Conservation (phyloP, 2,113 vertebrate species). For the Cyrtonyx montezumae region DNA sequence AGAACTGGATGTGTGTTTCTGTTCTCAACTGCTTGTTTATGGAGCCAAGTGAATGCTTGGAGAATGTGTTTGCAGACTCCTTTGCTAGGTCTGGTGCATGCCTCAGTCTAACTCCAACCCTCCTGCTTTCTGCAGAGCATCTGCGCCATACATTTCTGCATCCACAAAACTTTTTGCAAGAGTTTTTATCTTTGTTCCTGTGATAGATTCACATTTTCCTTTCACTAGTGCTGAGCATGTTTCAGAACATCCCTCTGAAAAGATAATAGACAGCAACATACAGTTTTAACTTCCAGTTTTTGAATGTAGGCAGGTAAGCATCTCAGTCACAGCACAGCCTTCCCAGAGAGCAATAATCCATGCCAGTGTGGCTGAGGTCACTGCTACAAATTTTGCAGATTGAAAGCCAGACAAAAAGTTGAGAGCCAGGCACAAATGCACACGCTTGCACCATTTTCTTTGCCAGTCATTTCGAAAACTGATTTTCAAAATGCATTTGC, state of each 20-base stretch:
- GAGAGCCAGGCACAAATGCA: background rate
- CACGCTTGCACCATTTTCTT: background rate
- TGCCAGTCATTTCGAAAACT: conserved; percentile 15
- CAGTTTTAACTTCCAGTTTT: background rate
- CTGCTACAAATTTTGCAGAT: conserved; percentile 25
- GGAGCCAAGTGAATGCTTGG: fast-evolving
- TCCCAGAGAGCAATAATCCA: background rate
- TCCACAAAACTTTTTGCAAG: background rate
- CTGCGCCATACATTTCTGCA: background rate
- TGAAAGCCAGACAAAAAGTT: background rate
- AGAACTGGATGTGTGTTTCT: background rate
- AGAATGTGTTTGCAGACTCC: background rate
- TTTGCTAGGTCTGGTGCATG: background rate
- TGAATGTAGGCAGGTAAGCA: background rate
- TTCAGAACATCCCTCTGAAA: background rate
- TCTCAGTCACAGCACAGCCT: background rate
- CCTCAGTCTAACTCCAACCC: background rate
- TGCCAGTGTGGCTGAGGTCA: background rate
- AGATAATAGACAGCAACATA: background rate
- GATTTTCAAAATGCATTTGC: conserved; percentile 16
- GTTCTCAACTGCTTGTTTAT: background rate
- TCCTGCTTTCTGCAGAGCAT: background rate
- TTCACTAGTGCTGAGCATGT: background rate
- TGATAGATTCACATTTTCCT: background rate
- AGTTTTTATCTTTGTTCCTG: background rate